These are phyloP conservation scores for Brachyopa scutellaris DNA, from an alignment of 2,888 invertebrate species.

Conservation along the genomic window DNA sequence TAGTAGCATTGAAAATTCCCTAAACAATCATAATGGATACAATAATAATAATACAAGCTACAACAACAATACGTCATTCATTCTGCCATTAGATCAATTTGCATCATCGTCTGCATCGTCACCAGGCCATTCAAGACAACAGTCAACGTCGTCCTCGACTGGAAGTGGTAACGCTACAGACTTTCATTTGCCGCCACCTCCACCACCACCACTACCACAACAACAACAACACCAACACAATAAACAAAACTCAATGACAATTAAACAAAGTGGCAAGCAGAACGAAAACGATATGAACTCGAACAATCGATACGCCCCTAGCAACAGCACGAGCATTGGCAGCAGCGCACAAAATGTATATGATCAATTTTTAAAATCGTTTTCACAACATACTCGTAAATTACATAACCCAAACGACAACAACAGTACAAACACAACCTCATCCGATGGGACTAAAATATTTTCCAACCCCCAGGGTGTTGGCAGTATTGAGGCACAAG, in stretches of 20 bases:
- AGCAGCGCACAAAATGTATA: constrained; percentile 74
- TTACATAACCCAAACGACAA: constrained; percentile 68
- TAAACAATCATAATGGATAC: constrained; percentile 70
- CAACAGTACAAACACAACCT: constrained; percentile 63
- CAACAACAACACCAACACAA: constrained; percentile 73
- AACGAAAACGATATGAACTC: constrained; percentile 81
- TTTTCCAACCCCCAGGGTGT: constrained; percentile 59
- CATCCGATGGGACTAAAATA: constrained; percentile 66
- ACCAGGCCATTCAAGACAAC: constrained; percentile 78
- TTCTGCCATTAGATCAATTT: constrained; percentile 77
- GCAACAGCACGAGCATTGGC: constrained; percentile 62
- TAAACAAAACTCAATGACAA: constrained; percentile 73
- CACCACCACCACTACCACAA: constrained; percentile 74
- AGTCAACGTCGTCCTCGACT: constrained; percentile 77
- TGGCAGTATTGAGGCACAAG: constrained; percentile 66
- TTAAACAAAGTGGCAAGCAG: constrained; percentile 75
- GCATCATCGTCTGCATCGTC: constrained; percentile 74
- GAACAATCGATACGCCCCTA: constrained; percentile 77
- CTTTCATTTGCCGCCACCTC: constrained; percentile 75
- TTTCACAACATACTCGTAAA: constrained; percentile 75
- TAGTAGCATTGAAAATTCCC: constrained; percentile 71
- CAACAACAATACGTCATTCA: constrained; percentile 74
- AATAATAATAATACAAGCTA: constrained; percentile 59
- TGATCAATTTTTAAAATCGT: constrained; percentile 80
- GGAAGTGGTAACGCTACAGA: constrained; percentile 74